Evolutionary conservation across 2,113 vertebrate species (phyloP), one percentile per base, ranked within the genome.

Genomic region (Lethenteron reissneri): DNA sequence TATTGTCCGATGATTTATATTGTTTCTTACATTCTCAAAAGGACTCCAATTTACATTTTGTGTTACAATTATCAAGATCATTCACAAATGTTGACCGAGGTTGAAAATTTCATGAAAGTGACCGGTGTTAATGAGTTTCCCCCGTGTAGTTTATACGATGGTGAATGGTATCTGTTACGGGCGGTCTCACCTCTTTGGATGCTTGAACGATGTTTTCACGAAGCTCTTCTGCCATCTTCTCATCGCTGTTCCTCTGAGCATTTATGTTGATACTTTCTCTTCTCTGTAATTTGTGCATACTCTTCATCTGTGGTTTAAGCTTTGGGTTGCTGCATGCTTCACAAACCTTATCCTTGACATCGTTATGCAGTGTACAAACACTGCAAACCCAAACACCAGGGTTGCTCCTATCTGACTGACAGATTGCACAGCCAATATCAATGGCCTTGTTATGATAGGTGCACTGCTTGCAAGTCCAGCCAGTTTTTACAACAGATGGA

Each of bases 181-280:
- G 41, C 41, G 3, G 41, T 41, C 41, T 41, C 41, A 41, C 41
- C 41, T 41, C 41, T 41, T 41, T 41, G 41, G 41, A 41, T 41
- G 41, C 41, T 41, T 41, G 21, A 68, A 68, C 64, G n/a, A 68
- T 68, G 64, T 68, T 68, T 68, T 68, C 64, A n/a, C 64, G 21
- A n/a, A 68, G 21, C 21, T 68, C 21, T 68, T 11, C 21, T 9
- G 64, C 64, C 9, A 9, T n/a, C 64, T 68, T n/a, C 21, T 68
- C 64, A 11, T 68, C 64, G 64, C 21, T 68, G 64, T 68, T 68
- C 64, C 64, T 68, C 64, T 68, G 64, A n/a, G 64, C 64, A 68
- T 68, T 21, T 9, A 68, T 68, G 64, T 68, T 68, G 2, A 68
- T 68, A 11, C 64, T 68, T 68, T 68, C 64, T 68, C 64, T 68